These are phyloP conservation scores for Trichomycterus rosablanca DNA, from an alignment of 2,113 vertebrate genomes.

Conservation along the genomic window DNA sequence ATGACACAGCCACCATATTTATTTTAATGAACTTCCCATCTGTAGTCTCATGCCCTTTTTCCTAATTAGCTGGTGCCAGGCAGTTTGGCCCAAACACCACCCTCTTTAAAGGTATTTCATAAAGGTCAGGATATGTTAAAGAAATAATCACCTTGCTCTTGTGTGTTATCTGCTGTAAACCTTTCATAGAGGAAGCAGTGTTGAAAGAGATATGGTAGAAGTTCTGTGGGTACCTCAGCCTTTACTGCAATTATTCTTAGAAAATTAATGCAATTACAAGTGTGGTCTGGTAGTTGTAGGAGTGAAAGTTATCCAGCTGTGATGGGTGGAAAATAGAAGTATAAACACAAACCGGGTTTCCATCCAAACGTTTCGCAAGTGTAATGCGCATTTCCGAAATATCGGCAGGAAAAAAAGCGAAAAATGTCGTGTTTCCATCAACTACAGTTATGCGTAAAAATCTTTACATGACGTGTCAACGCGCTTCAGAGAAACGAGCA, in stretches of 20 bases:
- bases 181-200: background rate
- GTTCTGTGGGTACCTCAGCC: constrained; percentile 11
- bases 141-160: constrained; percentile 33
- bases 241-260: constrained; percentile 21
- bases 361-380: too few species aligned
- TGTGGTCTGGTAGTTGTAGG: background rate
- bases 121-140: constrained; percentile 42
- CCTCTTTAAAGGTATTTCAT: constrained; percentile 36
- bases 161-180: constrained; percentile 19
- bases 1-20: too few species aligned
- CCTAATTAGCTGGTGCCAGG: constrained; percentile 41
- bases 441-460: too few species aligned
- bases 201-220: constrained; percentile 20
- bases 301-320: constrained; percentile 1
- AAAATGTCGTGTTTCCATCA: too few species aligned
- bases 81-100: constrained; percentile 22
- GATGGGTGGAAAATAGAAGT: too few species aligned
- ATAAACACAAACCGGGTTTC: too few species aligned
- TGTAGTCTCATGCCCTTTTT: constrained; percentile 38
- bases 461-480: too few species aligned
- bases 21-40: too few species aligned
- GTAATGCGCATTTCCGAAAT: too few species aligned
- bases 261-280: constrained; percentile 34
- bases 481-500: too few species aligned
- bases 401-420: too few species aligned